phyloP scores from a whole-genome alignment of 2,888 invertebrate genomes.

The Torymus tubicola region DNA sequence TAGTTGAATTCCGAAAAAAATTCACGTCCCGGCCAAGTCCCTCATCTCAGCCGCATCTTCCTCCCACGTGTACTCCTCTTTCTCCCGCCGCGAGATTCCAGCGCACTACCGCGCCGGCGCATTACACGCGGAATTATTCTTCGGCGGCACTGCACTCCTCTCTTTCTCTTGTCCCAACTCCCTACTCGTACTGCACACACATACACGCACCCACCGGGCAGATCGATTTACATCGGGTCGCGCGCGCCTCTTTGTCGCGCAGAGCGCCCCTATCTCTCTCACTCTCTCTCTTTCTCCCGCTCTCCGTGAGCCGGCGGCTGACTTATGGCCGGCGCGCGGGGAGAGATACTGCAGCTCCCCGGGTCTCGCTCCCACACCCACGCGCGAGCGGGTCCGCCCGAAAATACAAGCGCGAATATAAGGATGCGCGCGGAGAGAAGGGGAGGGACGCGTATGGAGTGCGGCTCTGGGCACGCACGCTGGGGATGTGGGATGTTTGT shows the following conservation, averaged over 20 bases:
- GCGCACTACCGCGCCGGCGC: background rate
- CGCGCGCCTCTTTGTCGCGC: conserved; percentile 15
- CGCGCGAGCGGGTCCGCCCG: conserved; percentile 12
- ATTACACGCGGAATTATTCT: conserved; percentile 4
- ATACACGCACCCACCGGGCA: background rate
- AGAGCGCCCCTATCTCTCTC: background rate
- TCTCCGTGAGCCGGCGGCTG: too few relatives aligned
- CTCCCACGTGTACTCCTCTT: background rate
- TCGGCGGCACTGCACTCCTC: background rate
- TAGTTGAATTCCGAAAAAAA: too few relatives aligned
- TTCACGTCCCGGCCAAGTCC: background rate
- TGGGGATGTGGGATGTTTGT: too few relatives aligned
- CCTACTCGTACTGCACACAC: background rate
- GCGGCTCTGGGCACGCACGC: too few relatives aligned
- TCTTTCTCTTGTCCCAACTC: background rate
- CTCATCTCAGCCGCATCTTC: background rate
- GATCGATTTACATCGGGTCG: conserved; percentile 46
- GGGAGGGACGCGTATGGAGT: too few relatives aligned
- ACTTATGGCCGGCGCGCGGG: too few relatives aligned
- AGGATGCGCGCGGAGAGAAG: too few relatives aligned
- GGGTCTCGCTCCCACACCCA: conserved; percentile 44
- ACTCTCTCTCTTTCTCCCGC: conserved; percentile 1
- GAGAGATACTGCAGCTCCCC: conserved; percentile 1
- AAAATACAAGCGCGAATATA: too few relatives aligned
- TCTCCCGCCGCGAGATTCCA: background rate